A percentile compares a stretch with the other conserved stretches of the same genome.
phyloP scores from a whole-genome alignment of 2,113 vertebrate genomes.

The Haplotaxodon microlepis region DNA sequence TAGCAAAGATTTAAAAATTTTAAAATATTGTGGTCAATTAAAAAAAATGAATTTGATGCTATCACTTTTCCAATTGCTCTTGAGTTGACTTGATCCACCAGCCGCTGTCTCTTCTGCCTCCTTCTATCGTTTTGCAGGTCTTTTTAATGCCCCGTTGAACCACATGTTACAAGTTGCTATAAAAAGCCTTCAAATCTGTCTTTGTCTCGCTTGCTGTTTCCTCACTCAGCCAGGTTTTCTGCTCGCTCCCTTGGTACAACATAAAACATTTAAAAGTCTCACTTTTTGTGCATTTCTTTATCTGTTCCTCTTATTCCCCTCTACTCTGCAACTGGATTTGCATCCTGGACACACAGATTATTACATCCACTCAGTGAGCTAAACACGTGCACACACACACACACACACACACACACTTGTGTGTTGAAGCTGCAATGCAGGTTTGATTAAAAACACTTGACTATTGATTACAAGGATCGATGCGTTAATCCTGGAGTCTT shows the following conservation, averaged over 20 bases:
- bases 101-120: not conserved
- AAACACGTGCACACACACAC: not conserved
- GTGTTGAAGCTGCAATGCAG: conserved; percentile 16
- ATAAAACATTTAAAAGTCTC: not conserved
- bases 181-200: not conserved
- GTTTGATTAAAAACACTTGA: conserved; percentile 7
- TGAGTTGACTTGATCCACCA: not conserved
- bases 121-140: not conserved
- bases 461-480: conserved; percentile 33
- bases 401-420: not conserved
- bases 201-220: not conserved
- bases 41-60: not conserved
- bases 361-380: not conserved
- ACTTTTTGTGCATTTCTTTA: not conserved
- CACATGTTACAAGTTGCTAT: not conserved
- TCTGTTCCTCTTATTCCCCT: not conserved
- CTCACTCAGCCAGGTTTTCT: not conserved
- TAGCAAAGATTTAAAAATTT: not conserved
- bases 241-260: not conserved
- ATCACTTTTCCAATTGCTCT: not conserved
- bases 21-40: not conserved
- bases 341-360: not conserved
- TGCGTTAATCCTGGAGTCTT: conserved; percentile 26
- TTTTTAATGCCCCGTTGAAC: not conserved
- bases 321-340: not conserved